Evolutionary conservation across 2,797 vertebrate genomes (phyloP), one percentile per base, ranked within the genome.

Genomic region (Myotis daubentonii): DNA sequence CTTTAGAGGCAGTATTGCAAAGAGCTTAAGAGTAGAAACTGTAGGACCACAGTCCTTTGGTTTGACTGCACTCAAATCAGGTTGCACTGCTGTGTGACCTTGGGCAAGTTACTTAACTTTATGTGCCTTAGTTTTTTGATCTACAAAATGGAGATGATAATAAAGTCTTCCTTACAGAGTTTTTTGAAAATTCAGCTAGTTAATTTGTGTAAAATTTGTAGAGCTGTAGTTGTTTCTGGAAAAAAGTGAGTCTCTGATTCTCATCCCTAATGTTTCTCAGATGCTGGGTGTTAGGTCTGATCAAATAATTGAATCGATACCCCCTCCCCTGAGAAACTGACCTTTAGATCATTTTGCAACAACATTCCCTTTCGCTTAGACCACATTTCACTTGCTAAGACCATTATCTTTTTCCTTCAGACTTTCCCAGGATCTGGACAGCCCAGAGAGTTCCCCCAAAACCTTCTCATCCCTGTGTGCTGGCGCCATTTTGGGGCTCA

Each of bases 171-270:
- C 38, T 49, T 76, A 72, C 8, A 87, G 68, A 41, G 22, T 74
- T 11, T 81, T 93, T 79, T 90, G 47, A 57, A 65, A 87, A 60
- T 93, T 91, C 30, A 68, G 0, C 91, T 12, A 81, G 8, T 85
- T 82, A 65, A 55, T 79, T 47, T 17, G 20, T 86, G 3, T 87
- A 72, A 74, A 89, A 71, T 86, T 68, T 47, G 6, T 93, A 76
- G 47, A 51, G 5, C 15, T 57, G n/a, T 87, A 78, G 13, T 89
- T 94, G 13, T 89, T 96, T 78, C n/a, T 92, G 23, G n/a, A 36
- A 92, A 89, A 92, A 60, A 92, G 33, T 36, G n/a, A 86, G 15
- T 57, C 57, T 90, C 38, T 94, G 47, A 83, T n/a, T 93, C n/a
- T 28, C 22, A 71, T 86, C 12, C 16, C 1, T 57, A 78, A 80